Evolutionary conservation across 1,140 invertebrate genomes (phyloP).

Genomic region (Scaptodrosophila lebanonensis): DNA sequence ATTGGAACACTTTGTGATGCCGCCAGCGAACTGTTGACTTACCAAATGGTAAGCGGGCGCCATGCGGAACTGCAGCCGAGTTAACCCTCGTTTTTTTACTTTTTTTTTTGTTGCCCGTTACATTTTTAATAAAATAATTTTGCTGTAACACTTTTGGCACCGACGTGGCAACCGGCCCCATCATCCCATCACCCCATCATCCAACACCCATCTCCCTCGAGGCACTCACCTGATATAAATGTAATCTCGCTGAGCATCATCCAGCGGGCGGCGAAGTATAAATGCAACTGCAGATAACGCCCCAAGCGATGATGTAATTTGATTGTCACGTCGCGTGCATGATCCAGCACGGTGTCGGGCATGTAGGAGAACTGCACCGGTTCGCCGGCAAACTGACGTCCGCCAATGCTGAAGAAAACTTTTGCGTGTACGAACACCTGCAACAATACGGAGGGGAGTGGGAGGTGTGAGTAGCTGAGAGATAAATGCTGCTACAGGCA

Average conservation of each 20-base stretch:
- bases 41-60: constrained; percentile 26
- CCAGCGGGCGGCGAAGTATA: constrained; percentile 91
- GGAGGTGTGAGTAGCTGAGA: no score
- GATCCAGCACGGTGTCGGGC: constrained; percentile 88
- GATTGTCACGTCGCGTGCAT: constrained; percentile 89
- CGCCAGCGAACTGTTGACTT: constrained; percentile 32
- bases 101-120: constrained; percentile 21
- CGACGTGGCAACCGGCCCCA: constrained; percentile 12
- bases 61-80: constrained; percentile 14
- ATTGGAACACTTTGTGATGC: no score
- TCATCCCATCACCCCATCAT: no score
- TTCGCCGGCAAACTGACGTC: constrained; percentile 81
- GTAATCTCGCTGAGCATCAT: constrained; percentile 92
- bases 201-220: not conserved
- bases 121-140: constrained; percentile 59
- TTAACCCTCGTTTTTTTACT: constrained; percentile 23
- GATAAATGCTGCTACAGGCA: no score
- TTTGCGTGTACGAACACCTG: constrained; percentile 84
- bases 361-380: constrained; percentile 83
- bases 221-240: constrained; percentile 85
- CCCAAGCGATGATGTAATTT: constrained; percentile 88
- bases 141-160: constrained; percentile 22
- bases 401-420: constrained; percentile 88
- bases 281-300: constrained; percentile 86
- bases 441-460: constrained; percentile 17